Percentiles rank a stretch among this genome's conserved stretches.
Evolutionary conservation across 2,113 vertebrate genomes (phyloP).

Genomic region (Macroglossus sobrinus): DNA sequence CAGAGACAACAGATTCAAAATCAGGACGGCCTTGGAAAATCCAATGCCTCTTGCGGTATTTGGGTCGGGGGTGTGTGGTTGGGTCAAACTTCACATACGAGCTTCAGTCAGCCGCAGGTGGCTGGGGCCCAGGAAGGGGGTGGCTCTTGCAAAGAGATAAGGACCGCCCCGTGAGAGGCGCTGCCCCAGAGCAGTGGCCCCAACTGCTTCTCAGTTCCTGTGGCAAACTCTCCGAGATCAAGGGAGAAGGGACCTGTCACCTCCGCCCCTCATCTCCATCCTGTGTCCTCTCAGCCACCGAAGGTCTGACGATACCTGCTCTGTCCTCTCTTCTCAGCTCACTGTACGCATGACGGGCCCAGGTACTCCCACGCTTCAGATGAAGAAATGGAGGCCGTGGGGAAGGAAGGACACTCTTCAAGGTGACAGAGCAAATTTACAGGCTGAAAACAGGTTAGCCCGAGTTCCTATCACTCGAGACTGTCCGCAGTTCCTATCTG

Average conservation of each 20-base stretch:
- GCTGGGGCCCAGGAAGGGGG: constrained; percentile 50
- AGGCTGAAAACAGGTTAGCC: background rate
- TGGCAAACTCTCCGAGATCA: background rate
- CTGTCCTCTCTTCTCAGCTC: background rate
- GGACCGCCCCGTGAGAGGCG: background rate
- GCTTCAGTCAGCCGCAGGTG: background rate
- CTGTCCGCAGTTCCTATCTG: fast-evolving
- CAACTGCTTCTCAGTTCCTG: constrained; percentile 40
- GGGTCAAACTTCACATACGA: background rate
- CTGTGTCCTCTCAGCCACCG: background rate
- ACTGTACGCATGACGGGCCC: fast-evolving
- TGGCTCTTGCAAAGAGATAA: background rate
- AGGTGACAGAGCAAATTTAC: background rate
- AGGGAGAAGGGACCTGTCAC: background rate
- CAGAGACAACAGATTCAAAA: background rate
- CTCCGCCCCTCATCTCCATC: background rate
- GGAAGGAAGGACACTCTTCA: background rate
- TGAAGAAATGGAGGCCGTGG: background rate
- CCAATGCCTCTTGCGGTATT: background rate
- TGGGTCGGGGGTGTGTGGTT: background rate
- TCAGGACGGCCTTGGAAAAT: constrained; percentile 34
- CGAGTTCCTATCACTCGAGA: background rate
- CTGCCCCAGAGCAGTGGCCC: background rate
- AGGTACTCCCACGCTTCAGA: background rate
- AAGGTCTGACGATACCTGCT: background rate